Evolutionary conservation across 2,113 vertebrate genomes (phyloP), one percentile per base, ranked within the genome.

Genomic region (Nerophis ophidion): DNA sequence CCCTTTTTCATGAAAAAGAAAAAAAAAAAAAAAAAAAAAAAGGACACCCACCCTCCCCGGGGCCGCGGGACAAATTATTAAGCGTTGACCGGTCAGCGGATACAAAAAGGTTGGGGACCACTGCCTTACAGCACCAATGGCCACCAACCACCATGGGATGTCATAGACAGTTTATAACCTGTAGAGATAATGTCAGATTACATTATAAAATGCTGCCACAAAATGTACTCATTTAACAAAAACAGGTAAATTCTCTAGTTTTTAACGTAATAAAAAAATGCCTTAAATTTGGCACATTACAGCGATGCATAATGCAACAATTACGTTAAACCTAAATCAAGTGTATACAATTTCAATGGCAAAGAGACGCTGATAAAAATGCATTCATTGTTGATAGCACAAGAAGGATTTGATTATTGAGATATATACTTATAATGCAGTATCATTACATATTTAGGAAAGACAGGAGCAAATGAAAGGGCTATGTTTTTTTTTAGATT

Each of bases 401-500:
- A 8, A 11, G 19, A 8, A 11, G 9, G 16, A 49, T 49, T 19
- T 17, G 48, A 19, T 11, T 9, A 19, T 49, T 49, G 2, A 49
- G 8, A 9, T 19, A 6, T 17, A 5, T 17, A 10, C 12, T 14
- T 16, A 33, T 16, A 14, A 26, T 57, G 16, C 7, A 45, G 8
- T 15, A 33, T n/a, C 5, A 62, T 53, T 45, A 34, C 13, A 44
- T 50, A 38, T 7, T 12, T 5, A 50, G 16, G 34, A 55, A 15
- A 48, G 44, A 3, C 15, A 54, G 40, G 6, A 71, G 36, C 4
- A 51, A 54, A 56, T 38, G 48, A 54, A 62, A 5, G 6, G 7
- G 34, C 8, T 15, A 15, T 64, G 44, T 55, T n/a, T 48, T 48
- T 53, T 50, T 60, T 65, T 45, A 34, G 0, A 38, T 54, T 55